Base-by-base conservation (phyloP, 2,888 invertebrate genomes). In the Amblyjoppa fuscipennis region DNA sequence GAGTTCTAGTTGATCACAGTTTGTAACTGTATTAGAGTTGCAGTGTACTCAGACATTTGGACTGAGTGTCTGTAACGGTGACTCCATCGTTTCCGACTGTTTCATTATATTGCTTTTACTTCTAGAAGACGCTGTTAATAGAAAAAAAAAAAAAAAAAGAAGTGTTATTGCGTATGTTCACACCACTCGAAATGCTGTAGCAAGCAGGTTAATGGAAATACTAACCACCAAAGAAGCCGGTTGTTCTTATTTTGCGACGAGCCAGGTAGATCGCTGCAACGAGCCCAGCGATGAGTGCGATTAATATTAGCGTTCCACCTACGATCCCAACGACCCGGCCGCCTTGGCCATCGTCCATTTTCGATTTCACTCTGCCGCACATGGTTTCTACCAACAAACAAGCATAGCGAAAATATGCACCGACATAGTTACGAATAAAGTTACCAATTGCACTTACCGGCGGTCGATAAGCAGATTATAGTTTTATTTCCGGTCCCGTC, bases 11-110 rank as follows among this genome's bases (percentile, higher is more conserved):
- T 6, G 3, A 1, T 13, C 49, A 1, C 13, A 51, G 16, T 51
- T 20, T 20, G 53, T 2, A n/a, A 53, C 53, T 20, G 38, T 41
- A 28, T 41, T 49, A n/a, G 3, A 49, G 28, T 16, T 34, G n/a
- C 56, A 70, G 38, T 59, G 11, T 9, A 16, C 49, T 81, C 71
- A 85, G 1, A 85, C 78, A 38, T 71, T 71, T 28, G 85, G 82
- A 66, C 25, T 31, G 16, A 80, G 82, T 0, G n/a, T 73, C 20
- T 74, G 59, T 13, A 87, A 73, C 53, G 86, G 77, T 25, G 86
- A 84, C 69, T 87, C 86, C 53, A 73, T 74, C 11, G 66, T 61
- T 25, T 84, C 82, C 49, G 82, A 78, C 59, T 70, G 80, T 75
- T 82, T 71, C 84, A 84, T 84, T 70, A 78, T 77, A 75, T 70